Evolutionary conservation across 2,113 vertebrate genomes (phyloP), one percentile per base, ranked within the genome.

Genomic region (Zapus hudsonius): DNA sequence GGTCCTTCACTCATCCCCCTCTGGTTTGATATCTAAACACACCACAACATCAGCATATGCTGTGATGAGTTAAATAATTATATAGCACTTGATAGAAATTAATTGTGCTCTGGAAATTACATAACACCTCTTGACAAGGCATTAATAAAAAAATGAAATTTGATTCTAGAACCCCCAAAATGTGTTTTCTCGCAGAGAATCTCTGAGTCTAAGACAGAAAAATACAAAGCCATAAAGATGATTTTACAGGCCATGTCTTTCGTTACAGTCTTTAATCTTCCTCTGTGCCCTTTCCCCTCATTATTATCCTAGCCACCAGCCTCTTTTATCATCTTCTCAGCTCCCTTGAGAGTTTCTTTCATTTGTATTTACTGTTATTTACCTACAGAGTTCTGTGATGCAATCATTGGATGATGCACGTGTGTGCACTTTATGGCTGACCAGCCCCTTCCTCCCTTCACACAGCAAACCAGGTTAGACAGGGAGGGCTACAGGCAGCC

Each of bases 341-440:
- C 78, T 87, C 57, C 72, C 67, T 81, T 91, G 73, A 88, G 76
- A 91, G 78, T 0, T n/a, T 92, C 33, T 42, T 88, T 85, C 57
- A 88, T 90, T 90, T 82, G 76, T 91, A 20, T 93, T 93, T 92
- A 80, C 74, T 85, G 1, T 92, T 80, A 66, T 92, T 94, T 91
- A 74, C 82, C 92, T 59, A 47, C 52, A 84, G 63, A 80, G 88
- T 85, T 91, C 91, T 72, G 66, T 75, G 63, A 55, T 85, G 38
- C 31, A 47, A 25, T 85, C 69, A 66, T 73, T 40, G n/a, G 52
- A 40, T 38, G 23, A 0, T n/a, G 2, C 40, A 16, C n/a, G 29
- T 16, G n/a, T 82, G 59, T 2, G 47, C 22, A 0, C 33, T 31
- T 76, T 59, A 10, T 72, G 31, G 74, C 75, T 63, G 61, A 42